Base-by-base conservation (phyloP, 1,140 invertebrate species). In the Tribolium madens region DNA sequence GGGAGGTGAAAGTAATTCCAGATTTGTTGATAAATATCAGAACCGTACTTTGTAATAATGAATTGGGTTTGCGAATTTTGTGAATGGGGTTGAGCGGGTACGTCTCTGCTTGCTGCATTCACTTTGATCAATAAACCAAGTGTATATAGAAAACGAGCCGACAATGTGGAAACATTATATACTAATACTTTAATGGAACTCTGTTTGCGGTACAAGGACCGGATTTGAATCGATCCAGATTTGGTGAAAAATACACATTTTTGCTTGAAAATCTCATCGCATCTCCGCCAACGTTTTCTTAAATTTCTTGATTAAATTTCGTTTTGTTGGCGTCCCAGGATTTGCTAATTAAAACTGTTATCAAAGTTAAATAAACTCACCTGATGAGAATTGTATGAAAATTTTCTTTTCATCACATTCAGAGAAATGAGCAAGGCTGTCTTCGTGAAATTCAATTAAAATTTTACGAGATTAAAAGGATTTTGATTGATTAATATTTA, bases 121-220 rank as follows among this genome's bases (percentile, higher is more conserved):
- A 47, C 68, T 48, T 48, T 71, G 68, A 71, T 71, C 68, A 71
- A 71, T 71, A 71, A 71, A 48, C 68, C 68, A 33, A 71, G 18
- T 71, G 47, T 71, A 21, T 71, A 50, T 71, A 47, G 14, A 64
- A 64, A 64, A 64, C 57, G 21, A 33, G 57, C 57, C 57, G 21
- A 64, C 47, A 47, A 48, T n/a, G 47, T 71, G 17, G 68, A 71
- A 71, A 71, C 68, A 71, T 48, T 71, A 71, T 2, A 26, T 1
- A 26, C 26, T 73, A 73, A 73, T 73, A 73, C 71, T 73, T 73
- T 73, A 73, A 73, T 73, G 71, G 71, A 73, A 10, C 13, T 15
- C 7, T 33, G 70, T 72, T 72, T 72, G 17, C 12, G 46, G 70
- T 31, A 46, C 1, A 17, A n/a, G 14, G 50, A 7, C 13, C 50